These are phyloP conservation scores for Numenius phaeopus DNA, from an alignment of 2,797 vertebrate species.

Conservation along the genomic window DNA sequence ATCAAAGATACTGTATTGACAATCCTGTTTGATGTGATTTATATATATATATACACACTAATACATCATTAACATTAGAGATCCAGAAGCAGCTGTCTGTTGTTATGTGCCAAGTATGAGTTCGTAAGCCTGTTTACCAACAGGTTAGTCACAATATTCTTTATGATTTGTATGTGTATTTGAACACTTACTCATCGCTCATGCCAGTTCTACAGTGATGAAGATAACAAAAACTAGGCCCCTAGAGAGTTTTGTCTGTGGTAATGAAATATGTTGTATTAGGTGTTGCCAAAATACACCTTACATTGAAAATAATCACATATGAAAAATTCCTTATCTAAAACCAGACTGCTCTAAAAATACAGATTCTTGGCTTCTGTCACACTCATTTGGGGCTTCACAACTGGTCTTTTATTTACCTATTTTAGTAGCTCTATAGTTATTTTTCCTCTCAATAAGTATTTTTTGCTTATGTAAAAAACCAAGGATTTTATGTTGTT, in stretches of 20 bases:
- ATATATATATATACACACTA: background rate
- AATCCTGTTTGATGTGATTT: background rate
- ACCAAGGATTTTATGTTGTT: background rate
- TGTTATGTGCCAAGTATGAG: background rate
- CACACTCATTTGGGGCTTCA: background rate
- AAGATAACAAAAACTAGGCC: background rate
- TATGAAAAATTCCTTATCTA: background rate
- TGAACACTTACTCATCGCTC: background rate
- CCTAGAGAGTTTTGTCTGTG: background rate
- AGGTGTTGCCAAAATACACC: background rate
- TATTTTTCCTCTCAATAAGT: background rate
- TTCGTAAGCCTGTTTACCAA: background rate
- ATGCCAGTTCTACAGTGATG: background rate
- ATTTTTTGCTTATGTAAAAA: background rate
- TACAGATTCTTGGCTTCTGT: background rate
- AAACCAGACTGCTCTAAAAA: background rate
- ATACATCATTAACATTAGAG: background rate
- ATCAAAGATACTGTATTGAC: background rate
- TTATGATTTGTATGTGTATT: background rate
- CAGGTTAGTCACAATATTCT: background rate
- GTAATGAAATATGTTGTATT: background rate
- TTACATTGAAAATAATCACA: background rate
- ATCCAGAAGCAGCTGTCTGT: fast-evolving
- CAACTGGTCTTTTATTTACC: background rate
- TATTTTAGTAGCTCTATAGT: background rate